phyloP scores from a whole-genome alignment of 1,140 invertebrate genomes.

The Ephestia elutella region DNA sequence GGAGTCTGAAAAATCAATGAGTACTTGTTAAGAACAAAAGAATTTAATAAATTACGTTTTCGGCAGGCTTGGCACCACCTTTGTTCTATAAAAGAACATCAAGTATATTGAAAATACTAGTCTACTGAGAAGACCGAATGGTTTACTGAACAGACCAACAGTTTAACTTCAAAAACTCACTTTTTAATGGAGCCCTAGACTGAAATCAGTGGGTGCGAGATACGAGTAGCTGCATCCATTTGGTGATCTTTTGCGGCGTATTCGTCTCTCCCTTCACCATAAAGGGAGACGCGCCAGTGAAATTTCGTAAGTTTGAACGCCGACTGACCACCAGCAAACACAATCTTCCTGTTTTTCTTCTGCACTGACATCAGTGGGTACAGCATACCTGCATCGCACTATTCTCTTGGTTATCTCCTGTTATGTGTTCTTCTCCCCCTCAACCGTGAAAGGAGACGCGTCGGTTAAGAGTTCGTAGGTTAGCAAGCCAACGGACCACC shows the following conservation, averaged over 20 bases:
- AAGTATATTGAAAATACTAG: too few species aligned
- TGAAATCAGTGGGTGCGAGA: conserved; percentile 83
- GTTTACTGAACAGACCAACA: too few species aligned
- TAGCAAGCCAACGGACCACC: conserved; percentile 98
- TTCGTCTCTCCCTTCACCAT: conserved; percentile 95
- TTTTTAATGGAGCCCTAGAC: conserved; percentile 78
- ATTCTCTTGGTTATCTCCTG: conserved; percentile 96
- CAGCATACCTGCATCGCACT: conserved; percentile 88
- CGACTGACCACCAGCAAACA: conserved; percentile 99
- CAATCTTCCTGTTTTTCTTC: too few species aligned
- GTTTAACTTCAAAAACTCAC: too few species aligned
- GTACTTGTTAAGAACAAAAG: conserved; percentile 33
- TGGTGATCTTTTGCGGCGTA: conserved; percentile 95
- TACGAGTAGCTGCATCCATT: conserved; percentile 85
- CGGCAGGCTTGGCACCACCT: too few species aligned
- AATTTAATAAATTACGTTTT: too few species aligned
- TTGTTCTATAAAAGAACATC: too few species aligned
- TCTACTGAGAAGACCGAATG: background rate
- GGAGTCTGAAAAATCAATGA: conserved; percentile 74
- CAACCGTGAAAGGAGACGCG: conserved; percentile 97
- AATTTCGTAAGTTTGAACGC: conserved; percentile 96
- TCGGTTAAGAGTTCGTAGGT: conserved; percentile 98
- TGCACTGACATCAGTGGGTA: conserved; percentile 81
- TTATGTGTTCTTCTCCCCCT: conserved; percentile 93
- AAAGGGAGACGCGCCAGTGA: conserved; percentile 98